These are phyloP conservation scores for Ctenomys sociabilis DNA, from an alignment of 2,113 vertebrate genomes.

Conservation along the genomic window DNA sequence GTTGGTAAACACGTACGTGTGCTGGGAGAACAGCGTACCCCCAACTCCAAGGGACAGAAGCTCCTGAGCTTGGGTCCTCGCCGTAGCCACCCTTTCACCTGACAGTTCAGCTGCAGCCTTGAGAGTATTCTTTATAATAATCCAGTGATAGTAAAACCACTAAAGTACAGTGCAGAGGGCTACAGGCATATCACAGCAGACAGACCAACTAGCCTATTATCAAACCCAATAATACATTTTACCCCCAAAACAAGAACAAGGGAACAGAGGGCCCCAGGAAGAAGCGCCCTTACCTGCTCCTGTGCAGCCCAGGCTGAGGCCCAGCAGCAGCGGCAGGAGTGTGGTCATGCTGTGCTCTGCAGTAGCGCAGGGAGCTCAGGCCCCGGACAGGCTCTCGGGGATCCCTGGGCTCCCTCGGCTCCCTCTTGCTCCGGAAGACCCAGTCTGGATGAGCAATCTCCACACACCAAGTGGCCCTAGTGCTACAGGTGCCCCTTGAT, in stretches of 20 bases:
- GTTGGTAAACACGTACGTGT: neutral
- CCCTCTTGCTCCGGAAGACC: neutral
- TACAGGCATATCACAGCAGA: too few species aligned
- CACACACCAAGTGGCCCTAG: neutral
- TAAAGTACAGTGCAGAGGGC: neutral
- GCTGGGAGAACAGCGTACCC: too few species aligned
- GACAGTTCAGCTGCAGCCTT: neutral
- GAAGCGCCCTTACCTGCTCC: conserved; percentile 67
- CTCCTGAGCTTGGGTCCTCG: neutral
- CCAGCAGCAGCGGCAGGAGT: conserved; percentile 65
- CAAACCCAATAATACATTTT: neutral
- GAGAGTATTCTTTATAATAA: neutral
- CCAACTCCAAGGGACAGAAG: neutral
- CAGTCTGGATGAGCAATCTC: neutral
- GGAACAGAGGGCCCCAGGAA: neutral
- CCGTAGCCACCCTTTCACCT: neutral
- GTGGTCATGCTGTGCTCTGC: conserved; percentile 51
- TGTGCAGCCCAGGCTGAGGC: conserved; percentile 59
- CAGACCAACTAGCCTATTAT: neutral
- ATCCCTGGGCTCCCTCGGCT: neutral
- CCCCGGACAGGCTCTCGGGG: conserved; percentile 30
- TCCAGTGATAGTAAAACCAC: neutral
- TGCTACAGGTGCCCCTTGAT: neutral
- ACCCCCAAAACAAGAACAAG: neutral
- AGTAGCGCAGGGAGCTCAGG: neutral